Evolutionary conservation across 2,888 invertebrate species (phyloP).

Genomic region (Helicoverpa assulta): DNA sequence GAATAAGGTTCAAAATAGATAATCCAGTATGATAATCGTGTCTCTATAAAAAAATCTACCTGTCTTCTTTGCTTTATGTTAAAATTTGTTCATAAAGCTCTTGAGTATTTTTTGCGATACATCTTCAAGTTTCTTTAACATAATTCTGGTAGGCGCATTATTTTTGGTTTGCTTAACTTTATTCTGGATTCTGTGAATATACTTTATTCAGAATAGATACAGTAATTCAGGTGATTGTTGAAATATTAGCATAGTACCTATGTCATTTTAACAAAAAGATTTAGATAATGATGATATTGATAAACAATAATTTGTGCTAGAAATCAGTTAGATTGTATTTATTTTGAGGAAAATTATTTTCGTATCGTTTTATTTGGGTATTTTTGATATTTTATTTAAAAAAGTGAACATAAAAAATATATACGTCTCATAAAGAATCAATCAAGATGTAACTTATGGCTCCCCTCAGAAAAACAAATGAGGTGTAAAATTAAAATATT

Average conservation of each 20-base stretch:
- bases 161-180: constrained; percentile 28
- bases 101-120: constrained; percentile 59
- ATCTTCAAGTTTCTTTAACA: constrained; percentile 50
- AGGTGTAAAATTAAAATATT: constrained; percentile 38
- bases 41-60: constrained; percentile 57
- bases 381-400: no score
- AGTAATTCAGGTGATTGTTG: constrained; percentile 33
- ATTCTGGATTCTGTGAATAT: constrained; percentile 40
- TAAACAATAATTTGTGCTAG: no score
- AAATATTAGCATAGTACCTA: no score
- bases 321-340: no score
- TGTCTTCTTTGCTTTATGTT: constrained; percentile 57
- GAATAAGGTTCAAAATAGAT: constrained; percentile 38
- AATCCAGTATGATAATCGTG: constrained; percentile 23
- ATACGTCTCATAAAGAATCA: neutral
- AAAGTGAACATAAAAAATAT: neutral
- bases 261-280: no score
- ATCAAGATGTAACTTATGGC: constrained; percentile 1
- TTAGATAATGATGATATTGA: no score
- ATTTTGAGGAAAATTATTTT: no score
- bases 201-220: constrained; percentile 26
- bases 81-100: constrained; percentile 60
- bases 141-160: constrained; percentile 33
- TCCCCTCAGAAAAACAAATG: constrained; percentile 35
- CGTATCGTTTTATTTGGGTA: no score